Base-by-base conservation (phyloP, 2,113 vertebrate species). In the Gasterosteus aculeatus region DNA sequence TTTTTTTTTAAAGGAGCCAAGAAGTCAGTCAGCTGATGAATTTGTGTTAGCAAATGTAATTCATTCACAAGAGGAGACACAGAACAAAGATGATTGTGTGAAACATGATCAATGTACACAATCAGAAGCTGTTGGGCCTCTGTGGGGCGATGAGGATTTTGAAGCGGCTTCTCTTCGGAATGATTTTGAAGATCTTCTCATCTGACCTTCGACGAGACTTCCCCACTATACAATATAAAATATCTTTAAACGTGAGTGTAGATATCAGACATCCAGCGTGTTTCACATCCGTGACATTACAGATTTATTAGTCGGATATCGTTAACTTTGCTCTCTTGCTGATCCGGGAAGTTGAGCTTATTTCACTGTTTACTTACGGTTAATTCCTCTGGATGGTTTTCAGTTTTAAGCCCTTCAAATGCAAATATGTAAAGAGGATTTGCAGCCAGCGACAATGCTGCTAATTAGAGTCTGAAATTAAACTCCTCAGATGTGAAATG, bases 381-480 rank as follows among this genome's bases (percentile, higher is more conserved):
- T 83, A 60, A 81, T 67, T 65, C 53, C 26, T 77, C 72, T 68
- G 26, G 75, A 73, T 85, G 33, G 73, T 41, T 69, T 39, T 77
- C 84, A 74, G 67, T 42, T 51, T 39, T 77, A 85, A 85, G 12
- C 46, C 61, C 19, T 0, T 31, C 59, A 35, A 81, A 86, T 78
- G 44, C 54, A 64, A 85, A 82, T 16, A 61, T 18, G 35, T 14
- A 42, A 64, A 77, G 5, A 58, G 72, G 75, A 72, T 82, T 73
- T 80, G 49, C 19, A 35, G 63, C 61, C 58, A 73, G 67, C 39
- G 78, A 22, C 51, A 75, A 57, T 56, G 57, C 15, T 8, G 5
- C 66, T 47, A 87, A 89, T 80, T 72, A 72, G 62, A 80, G 62
- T 69, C 82, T 67, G 31, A 74, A 82, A 88, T 81, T 69, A 83